Base-by-base conservation (phyloP, 2,888 invertebrate species). In the Lochmaea crataegi region DNA sequence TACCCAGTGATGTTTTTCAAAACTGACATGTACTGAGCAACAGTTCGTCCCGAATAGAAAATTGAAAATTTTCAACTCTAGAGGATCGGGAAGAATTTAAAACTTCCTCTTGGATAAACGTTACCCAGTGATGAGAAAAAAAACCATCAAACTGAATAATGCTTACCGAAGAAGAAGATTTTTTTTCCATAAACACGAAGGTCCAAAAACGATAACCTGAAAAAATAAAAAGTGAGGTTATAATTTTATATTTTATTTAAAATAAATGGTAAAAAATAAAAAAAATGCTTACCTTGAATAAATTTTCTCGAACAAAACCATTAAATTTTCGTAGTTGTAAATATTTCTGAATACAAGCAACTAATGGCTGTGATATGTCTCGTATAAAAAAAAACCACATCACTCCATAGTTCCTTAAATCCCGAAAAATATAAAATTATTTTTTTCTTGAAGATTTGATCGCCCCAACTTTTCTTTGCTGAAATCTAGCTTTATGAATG, bases 401-500 rank as follows among this genome's bases (percentile, higher is more conserved):
- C 86, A 85, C 86, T 85, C 82, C 85, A 82, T 82, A 87, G 86
- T 87, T 87, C 87, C 87, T 87, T 85, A 32, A 82, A 77, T 67
- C 75, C 77, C 75, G 74, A 67, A 73, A 75, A 68, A 69, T 32
- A 77, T 53, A 61, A 41, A 18, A 65, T 26, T 38, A 0, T 26
- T 2, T n/a, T 45, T 22, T 58, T 58, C 18, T 16, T 65, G 64
- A 26, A 56, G 66, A 12, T 53, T 16, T 18, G 57, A 68, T 75
- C 78, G 65, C 75, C 64, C 73, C 78, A 78, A 78, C 79, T 78
- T 79, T 81, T 80, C 83, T 82, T 81, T 81, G 82, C 76, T 84
- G 79, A 82, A 57, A 84, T 85, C 85, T 86, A 87, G 87, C 87
- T 87, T 87, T 87, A 87, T 87, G 87, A 86, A 82, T 79, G 78